phyloP scores from a whole-genome alignment of 2,888 invertebrate species.

The Nomada fucata region DNA sequence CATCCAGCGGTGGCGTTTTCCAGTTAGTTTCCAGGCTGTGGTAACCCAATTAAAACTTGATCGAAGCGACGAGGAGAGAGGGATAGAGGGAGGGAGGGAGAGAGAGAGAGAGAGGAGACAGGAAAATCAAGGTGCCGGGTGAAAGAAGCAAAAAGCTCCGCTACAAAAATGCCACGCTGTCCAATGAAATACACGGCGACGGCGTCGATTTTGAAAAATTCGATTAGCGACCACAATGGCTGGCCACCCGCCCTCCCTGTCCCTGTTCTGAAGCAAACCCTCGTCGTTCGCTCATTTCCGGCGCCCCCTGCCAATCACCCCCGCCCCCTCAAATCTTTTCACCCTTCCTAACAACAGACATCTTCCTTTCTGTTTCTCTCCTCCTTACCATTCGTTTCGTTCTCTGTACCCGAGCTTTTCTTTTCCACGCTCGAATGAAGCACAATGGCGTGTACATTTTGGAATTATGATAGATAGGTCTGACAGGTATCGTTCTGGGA shows the following conservation, averaged over 20 bases:
- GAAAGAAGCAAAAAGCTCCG: slow-evolving; percentile 25
- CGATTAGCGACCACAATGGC: slow-evolving; percentile 68
- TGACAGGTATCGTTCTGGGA: too few relatives aligned
- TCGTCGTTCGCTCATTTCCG: slow-evolving; percentile 29
- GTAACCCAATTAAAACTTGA: slow-evolving; percentile 67
- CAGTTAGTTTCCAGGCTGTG: slow-evolving; percentile 42
- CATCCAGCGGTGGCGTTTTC: slow-evolving; percentile 49
- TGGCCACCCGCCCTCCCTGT: slow-evolving; percentile 13
- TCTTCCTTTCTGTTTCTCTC: neutral
- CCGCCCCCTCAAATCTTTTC: neutral
- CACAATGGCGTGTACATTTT: slow-evolving; percentile 37
- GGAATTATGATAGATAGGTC: too few relatives aligned
- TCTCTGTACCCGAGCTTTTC: slow-evolving; percentile 18
- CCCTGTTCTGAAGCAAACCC: slow-evolving; percentile 14
- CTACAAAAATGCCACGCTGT: slow-evolving; percentile 53
- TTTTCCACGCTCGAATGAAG: slow-evolving; percentile 47
- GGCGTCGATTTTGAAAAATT: slow-evolving; percentile 70
- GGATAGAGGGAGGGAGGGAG: slow-evolving; percentile 16
- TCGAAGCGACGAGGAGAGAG: slow-evolving; percentile 42
- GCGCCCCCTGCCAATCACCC: slow-evolving; percentile 21
- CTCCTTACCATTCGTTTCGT: neutral
- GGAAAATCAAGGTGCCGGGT: neutral
- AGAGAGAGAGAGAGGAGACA: neutral
- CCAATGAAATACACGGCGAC: slow-evolving; percentile 56
- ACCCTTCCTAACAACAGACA: neutral